These are phyloP conservation scores for Channa striata DNA, from an alignment of 2,797 vertebrate genomes.

Conservation along the genomic window DNA sequence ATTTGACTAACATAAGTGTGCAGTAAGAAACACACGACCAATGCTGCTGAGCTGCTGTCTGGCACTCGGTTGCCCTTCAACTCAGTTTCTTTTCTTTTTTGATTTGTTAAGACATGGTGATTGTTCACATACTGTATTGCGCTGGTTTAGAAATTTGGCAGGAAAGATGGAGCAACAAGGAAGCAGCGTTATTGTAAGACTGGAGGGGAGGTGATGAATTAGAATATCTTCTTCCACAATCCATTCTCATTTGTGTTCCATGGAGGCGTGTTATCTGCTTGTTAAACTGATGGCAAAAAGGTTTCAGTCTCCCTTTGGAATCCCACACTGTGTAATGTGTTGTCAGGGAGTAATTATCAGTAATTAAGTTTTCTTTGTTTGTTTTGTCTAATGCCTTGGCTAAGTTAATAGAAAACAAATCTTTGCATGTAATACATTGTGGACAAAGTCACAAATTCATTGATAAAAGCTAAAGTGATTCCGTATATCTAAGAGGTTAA, in stretches of 20 bases:
- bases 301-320: slow-evolving; percentile 64
- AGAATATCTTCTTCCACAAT: slow-evolving; percentile 55
- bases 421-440: background rate
- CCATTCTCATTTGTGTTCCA: slow-evolving; percentile 64
- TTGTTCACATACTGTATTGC: slow-evolving; percentile 83
- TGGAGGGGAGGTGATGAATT: slow-evolving; percentile 69
- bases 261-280: slow-evolving; percentile 69
- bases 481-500: background rate
- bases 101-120: slow-evolving; percentile 68
- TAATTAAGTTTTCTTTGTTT: slow-evolving; percentile 11
- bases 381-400: background rate
- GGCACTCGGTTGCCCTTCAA: slow-evolving; percentile 69
- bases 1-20: slow-evolving; percentile 74
- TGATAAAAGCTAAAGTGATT: slow-evolving; percentile 5
- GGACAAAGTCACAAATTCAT: no score
- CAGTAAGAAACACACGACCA: slow-evolving; percentile 64
- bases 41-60: slow-evolving; percentile 69
- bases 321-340: slow-evolving; percentile 58
- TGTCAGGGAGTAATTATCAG: slow-evolving; percentile 44
- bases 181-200: slow-evolving; percentile 48
- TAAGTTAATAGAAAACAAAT: slow-evolving; percentile 3
- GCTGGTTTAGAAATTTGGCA: slow-evolving; percentile 72
- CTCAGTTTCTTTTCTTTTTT: slow-evolving; percentile 62
- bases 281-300: slow-evolving; percentile 69
- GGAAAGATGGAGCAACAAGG: slow-evolving; percentile 70